Percentiles rank a stretch among this genome's conserved stretches.
Evolutionary conservation across 2,888 invertebrate genomes (phyloP).

Genomic region (Leptopilina syphax): DNA sequence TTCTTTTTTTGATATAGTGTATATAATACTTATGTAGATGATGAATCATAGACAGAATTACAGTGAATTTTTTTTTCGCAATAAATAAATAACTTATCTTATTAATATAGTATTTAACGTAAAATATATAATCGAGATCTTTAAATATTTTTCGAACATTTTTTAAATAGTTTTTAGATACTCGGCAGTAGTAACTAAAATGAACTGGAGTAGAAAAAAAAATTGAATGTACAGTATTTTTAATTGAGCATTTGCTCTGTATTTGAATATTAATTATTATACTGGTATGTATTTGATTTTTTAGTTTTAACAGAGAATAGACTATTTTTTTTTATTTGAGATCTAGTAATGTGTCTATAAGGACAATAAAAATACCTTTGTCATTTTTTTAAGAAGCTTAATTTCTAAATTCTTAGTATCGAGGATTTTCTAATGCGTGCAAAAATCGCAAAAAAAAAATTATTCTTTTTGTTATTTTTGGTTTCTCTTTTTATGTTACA

Average conservation of each 20-base stretch:
- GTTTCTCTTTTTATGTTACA: not conserved
- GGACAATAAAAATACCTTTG: not conserved
- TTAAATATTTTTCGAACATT: not conserved
- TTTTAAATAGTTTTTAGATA: not conserved
- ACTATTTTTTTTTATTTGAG: not conserved
- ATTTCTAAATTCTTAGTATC: not conserved
- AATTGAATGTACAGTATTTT: not conserved
- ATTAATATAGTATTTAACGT: not conserved
- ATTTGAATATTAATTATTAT: not conserved
- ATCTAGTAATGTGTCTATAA: not conserved
- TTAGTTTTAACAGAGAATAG: not conserved
- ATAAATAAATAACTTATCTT: slow-evolving; percentile 15
- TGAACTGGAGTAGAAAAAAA: not conserved
- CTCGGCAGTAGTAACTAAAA: not conserved
- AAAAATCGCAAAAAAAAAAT: not conserved
- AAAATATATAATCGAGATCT: slow-evolving; percentile 10
- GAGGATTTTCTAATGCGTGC: not conserved
- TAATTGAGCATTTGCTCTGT: not conserved
- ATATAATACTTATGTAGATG: slow-evolving; percentile 4
- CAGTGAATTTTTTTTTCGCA: not conserved
- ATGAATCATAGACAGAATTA: not conserved
- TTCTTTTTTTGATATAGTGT: not conserved
- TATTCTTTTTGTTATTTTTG: not conserved
- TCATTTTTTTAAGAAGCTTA: not conserved
- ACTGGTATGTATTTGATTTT: not conserved